Base-by-base conservation (phyloP, 2,797 vertebrate genomes). In the Karalla daura region DNA sequence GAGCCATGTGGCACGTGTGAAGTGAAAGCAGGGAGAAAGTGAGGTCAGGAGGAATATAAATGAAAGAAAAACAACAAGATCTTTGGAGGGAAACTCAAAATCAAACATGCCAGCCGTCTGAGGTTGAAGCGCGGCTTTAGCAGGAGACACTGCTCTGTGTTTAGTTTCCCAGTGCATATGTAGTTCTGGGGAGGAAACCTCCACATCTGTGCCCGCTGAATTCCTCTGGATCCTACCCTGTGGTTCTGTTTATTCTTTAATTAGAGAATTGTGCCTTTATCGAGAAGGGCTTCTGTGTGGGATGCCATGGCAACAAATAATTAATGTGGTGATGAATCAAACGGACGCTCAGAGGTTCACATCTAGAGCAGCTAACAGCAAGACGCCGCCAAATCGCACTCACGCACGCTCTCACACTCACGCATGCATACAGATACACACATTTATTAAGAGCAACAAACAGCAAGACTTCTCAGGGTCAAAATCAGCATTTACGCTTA, bases 301-400 rank as follows among this genome's bases (percentile, higher is more conserved):
- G 56, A 66, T 55, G 60, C 56, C 61, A 61, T 45, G 28, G 58
- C 49, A 63, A 50, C 66, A 25, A 70, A 85, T 88, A 62, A 74
- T 72, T 72, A 62, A 80, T 74, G 75, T 70, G 32, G 35, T 50
- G 72, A 72, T 83, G 70, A 70, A 63, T 77, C 45, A 71, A 73
- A 63, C 33, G 62, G 51, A 64, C 33, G 24, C 51, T 56, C 20
- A 1, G 3, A 71, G 50, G 44, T 77, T 78, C 74, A 78, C 69
- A 82, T 70, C 56, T 68, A 70, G 78, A 85, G 65, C 70, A 78
- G 35, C 66, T 59, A 74, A 72, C 76, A 78, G 78, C 73, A 44
- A 68, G 78, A 78, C 40, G 2, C 62, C 56, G 4, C 25, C 43
- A 24, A 37, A 52, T 25, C 56, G 41, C 37, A 5, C 44, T 49